A percentile compares a stretch with the other conserved stretches of the same genome.
phyloP scores from a whole-genome alignment of 2,113 vertebrate species.

The Charadrius vociferus region DNA sequence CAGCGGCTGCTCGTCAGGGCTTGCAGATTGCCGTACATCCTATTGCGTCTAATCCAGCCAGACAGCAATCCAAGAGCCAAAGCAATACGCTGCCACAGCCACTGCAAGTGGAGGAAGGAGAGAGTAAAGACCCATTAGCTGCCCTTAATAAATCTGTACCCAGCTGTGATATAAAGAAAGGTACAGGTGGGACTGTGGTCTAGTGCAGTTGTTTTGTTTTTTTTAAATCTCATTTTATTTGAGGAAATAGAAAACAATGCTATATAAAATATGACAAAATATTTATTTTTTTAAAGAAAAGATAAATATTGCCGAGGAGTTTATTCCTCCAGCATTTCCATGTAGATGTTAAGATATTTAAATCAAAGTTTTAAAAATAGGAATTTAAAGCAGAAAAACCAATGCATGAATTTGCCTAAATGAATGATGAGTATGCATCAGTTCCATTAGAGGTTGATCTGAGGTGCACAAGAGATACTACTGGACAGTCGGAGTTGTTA shows the following conservation, averaged over 20 bases:
- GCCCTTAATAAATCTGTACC: neutral
- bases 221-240: neutral
- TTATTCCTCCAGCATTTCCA: neutral
- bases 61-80: neutral
- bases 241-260: neutral
- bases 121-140: neutral
- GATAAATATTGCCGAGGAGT: neutral
- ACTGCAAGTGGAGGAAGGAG: neutral
- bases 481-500: neutral
- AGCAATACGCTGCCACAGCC: rapidly evolving
- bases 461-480: neutral
- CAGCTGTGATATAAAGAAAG: neutral
- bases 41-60: rapidly evolving
- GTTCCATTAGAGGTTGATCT: neutral
- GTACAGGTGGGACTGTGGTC: too few relatives aligned
- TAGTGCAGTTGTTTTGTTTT: neutral
- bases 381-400: neutral
- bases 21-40: neutral
- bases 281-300: neutral
- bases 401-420: neutral
- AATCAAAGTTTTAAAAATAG: neutral
- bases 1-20: neutral
- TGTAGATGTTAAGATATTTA: neutral
- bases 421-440: neutral
- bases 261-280: neutral